A percentile compares a stretch with the other conserved stretches of the same genome.
Evolutionary conservation across 2,888 invertebrate genomes (phyloP).

Genomic region (Camponotus fellah): DNA sequence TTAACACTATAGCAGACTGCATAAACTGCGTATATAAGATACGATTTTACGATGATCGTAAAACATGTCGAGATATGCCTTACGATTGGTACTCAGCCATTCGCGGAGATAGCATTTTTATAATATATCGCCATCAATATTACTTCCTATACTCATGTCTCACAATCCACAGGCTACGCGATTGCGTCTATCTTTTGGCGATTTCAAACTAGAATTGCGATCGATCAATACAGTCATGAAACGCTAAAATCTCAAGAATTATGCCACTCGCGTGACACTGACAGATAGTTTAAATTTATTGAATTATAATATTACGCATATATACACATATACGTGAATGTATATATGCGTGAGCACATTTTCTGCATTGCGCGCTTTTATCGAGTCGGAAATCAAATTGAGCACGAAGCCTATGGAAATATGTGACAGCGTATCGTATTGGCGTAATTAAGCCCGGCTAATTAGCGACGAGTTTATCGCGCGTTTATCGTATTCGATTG

Average conservation of each 20-base stretch:
- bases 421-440: slow-evolving; percentile 32
- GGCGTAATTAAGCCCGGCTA: slow-evolving; percentile 44
- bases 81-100: slow-evolving; percentile 59
- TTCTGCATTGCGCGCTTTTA: neutral
- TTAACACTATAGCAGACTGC: slow-evolving; percentile 7
- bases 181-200: neutral
- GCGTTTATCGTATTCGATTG: slow-evolving; percentile 12
- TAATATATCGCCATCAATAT: slow-evolving; percentile 46
- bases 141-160: slow-evolving; percentile 46
- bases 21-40: neutral
- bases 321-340: neutral
- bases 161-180: slow-evolving; percentile 50
- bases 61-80: slow-evolving; percentile 44
- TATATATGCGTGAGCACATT: neutral
- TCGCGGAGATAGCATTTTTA: slow-evolving; percentile 37
- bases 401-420: slow-evolving; percentile 36
- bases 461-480: slow-evolving; percentile 38
- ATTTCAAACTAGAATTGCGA: neutral
- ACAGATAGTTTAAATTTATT: neutral
- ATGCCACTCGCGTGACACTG: too few relatives aligned
- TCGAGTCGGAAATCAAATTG: slow-evolving; percentile 20
- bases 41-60: slow-evolving; percentile 33
- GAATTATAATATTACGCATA: neutral
- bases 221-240: neutral
- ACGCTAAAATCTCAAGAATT: neutral